phyloP scores from a whole-genome alignment of 64 coral and sea anemone species.

The Stichodactyla mertensii region DNA sequence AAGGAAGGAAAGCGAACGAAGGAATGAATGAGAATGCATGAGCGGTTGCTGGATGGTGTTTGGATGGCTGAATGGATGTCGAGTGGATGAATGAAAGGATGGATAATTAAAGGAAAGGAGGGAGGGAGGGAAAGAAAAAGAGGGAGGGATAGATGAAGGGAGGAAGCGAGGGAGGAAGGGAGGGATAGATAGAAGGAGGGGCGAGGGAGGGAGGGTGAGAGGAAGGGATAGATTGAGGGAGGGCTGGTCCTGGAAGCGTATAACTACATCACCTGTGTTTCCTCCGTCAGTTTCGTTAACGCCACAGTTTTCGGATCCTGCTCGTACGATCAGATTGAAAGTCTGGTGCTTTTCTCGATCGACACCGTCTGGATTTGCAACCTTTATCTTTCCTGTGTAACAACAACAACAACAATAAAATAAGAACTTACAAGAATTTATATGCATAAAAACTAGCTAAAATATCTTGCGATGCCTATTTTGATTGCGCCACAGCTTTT shows the following conservation, averaged over 20 bases:
- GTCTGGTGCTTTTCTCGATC: constrained; percentile 56
- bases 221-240: too few relatives aligned
- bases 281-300: constrained; percentile 43
- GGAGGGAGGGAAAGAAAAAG: not conserved
- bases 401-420: not conserved
- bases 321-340: constrained; percentile 60
- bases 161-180: not conserved
- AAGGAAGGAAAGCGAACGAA: too few relatives aligned
- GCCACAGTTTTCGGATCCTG: constrained; percentile 64
- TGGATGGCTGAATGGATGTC: too few relatives aligned
- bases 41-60: too few relatives aligned
- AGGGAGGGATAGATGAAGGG: not conserved
- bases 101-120: not conserved
- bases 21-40: too few relatives aligned
- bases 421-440: too few relatives aligned
- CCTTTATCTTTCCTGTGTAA: constrained; percentile 42
- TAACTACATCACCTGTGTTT: not conserved
- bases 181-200: not conserved
- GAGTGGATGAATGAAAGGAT: too few relatives aligned
- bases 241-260: not conserved
- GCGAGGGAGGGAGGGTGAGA: not conserved
- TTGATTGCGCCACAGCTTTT: too few relatives aligned
- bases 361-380: constrained; percentile 31
- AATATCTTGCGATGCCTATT: too few relatives aligned
- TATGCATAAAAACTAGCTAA: too few relatives aligned